Percentiles rank a stretch among this genome's conserved stretches.
Conservation (phyloP, 2,797 vertebrate species). For the Gymnopithys bicolor region DNA sequence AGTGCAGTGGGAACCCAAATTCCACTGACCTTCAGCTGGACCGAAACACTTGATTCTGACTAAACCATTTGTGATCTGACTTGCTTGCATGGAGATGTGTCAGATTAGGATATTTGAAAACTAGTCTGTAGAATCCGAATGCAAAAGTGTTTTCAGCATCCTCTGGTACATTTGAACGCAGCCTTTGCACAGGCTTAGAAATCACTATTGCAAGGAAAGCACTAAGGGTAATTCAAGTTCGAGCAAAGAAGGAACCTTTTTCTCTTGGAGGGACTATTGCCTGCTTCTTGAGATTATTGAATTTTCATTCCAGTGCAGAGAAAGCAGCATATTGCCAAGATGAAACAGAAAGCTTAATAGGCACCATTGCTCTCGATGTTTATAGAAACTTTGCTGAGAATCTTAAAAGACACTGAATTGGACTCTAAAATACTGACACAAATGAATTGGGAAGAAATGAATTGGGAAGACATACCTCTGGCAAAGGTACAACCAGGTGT, state of each 20-base stretch:
- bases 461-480: not conserved
- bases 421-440: not conserved
- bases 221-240: conserved; percentile 1
- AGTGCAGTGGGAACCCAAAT: not conserved
- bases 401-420: not conserved
- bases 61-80: not conserved
- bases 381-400: conserved; percentile 12
- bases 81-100: not conserved
- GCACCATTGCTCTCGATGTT: conserved; percentile 14
- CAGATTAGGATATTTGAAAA: not conserved
- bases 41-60: not conserved
- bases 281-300: conserved; percentile 44
- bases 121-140: not conserved
- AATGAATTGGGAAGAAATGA: not conserved
- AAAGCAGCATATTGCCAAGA: conserved; percentile 5
- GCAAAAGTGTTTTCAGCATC: not conserved
- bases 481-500: not conserved
- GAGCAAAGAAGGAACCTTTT: not conserved
- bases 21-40: not conserved
- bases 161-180: not conserved
- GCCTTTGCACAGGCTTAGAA: not conserved
- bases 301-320: conserved; percentile 25
- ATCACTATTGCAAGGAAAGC: not conserved
- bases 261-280: conserved; percentile 26
- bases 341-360: conserved; percentile 56